Conservation (phyloP, 2,888 invertebrate species). For the Leucozona laternaria region DNA sequence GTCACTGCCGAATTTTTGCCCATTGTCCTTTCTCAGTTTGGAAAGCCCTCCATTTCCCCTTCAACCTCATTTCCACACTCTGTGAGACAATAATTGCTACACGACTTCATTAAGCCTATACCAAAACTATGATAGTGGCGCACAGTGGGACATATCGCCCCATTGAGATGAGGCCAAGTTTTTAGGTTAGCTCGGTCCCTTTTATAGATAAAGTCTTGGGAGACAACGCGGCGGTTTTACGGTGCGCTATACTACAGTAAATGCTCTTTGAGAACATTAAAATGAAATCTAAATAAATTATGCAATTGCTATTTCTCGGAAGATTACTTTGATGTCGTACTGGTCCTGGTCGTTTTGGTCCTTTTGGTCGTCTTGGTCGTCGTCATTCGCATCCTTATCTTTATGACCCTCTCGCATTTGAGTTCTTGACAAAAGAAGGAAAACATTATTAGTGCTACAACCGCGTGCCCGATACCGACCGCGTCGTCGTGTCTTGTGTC, state of each 20-base stretch:
- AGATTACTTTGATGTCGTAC: slow-evolving; percentile 43
- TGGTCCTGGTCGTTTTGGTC: neutral
- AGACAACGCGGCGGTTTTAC: slow-evolving; percentile 17
- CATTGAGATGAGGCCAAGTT: slow-evolving; percentile 14
- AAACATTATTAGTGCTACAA: slow-evolving; percentile 1
- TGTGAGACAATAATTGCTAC: slow-evolving; percentile 46
- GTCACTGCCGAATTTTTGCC: slow-evolving; percentile 42
- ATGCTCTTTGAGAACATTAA: slow-evolving; percentile 39
- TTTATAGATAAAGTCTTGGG: neutral
- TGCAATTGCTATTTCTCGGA: slow-evolving; percentile 58
- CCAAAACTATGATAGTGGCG: slow-evolving; percentile 30
- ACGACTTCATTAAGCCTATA: slow-evolving; percentile 38
- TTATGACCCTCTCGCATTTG: slow-evolving; percentile 10
- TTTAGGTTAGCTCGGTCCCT: slow-evolving; percentile 7
- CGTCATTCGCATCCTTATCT: neutral
- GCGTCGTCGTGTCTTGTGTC: neutral
- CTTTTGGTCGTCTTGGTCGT: neutral
- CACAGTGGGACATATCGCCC: neutral
- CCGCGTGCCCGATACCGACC: too few species aligned
- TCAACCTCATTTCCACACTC: neutral
- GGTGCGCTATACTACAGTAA: slow-evolving; percentile 7
- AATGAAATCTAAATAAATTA: slow-evolving; percentile 69
- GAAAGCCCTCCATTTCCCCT: neutral
- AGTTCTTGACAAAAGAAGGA: neutral
- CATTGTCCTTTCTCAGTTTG: slow-evolving; percentile 35